phyloP scores from a whole-genome alignment of 1,140 invertebrate species.

The Calephelis nemesis region DNA sequence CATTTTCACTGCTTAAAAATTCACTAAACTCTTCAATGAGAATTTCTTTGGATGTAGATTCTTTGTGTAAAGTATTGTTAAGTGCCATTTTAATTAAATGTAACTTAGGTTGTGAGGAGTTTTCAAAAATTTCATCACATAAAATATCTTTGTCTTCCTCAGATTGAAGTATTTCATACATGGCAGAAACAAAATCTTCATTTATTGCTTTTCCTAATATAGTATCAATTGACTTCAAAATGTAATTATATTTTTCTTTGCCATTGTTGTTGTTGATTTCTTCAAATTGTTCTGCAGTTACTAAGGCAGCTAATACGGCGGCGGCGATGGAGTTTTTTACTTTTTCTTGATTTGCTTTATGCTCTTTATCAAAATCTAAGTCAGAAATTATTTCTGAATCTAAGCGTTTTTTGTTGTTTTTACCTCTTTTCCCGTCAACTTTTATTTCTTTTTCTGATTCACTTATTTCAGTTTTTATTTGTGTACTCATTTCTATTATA shows the following conservation, averaged over 20 bases:
- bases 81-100: constrained; percentile 82
- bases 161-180: constrained; percentile 73
- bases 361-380: constrained; percentile 37
- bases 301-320: constrained; percentile 79
- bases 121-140: constrained; percentile 75
- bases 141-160: constrained; percentile 73
- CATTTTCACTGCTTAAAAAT: constrained; percentile 80
- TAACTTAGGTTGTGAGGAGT: constrained; percentile 78
- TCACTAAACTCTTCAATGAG: constrained; percentile 81
- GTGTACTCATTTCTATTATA: constrained; percentile 77
- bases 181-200: constrained; percentile 70
- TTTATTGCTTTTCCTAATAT: constrained; percentile 70
- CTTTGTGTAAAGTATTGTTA: constrained; percentile 57
- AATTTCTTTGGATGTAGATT: constrained; percentile 75
- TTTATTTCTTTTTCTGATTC: constrained; percentile 39
- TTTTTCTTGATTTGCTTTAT: constrained; percentile 65
- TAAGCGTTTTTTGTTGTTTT: constrained; percentile 49
- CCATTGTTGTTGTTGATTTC: constrained; percentile 73
- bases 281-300: constrained; percentile 76
- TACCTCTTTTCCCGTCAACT: constrained; percentile 49
- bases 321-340: constrained; percentile 79
- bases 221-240: constrained; percentile 80
- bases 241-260: constrained; percentile 77
- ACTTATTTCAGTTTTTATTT: constrained; percentile 67
- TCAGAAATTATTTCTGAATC: constrained; percentile 39